phyloP scores from a whole-genome alignment of 2,797 vertebrate genomes.

The Zenarchopterus dispar region DNA sequence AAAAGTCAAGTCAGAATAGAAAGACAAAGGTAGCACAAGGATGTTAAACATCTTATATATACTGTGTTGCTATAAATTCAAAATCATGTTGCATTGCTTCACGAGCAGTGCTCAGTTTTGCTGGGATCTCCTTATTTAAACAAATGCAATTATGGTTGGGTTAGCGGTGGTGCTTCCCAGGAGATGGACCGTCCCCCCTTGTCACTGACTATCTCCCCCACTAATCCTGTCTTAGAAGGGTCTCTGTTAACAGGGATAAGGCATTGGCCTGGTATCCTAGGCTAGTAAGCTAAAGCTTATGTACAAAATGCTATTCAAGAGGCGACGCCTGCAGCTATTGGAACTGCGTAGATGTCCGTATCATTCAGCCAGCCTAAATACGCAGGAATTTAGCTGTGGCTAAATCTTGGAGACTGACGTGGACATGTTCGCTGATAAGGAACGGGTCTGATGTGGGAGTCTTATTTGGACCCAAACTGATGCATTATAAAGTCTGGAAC shows the following conservation, averaged over 20 bases:
- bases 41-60: conserved; percentile 36
- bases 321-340: conserved; percentile 88
- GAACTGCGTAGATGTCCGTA: conserved; percentile 81
- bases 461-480: conserved; percentile 83
- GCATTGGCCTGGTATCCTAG: conserved; percentile 86
- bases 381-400: conserved; percentile 82
- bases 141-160: conserved; percentile 86
- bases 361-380: conserved; percentile 84
- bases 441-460: conserved; percentile 64
- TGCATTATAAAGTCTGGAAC: conserved; percentile 77
- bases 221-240: conserved; percentile 97
- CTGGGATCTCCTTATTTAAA: conserved; percentile 85
- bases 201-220: conserved; percentile 89
- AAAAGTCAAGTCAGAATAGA: conserved; percentile 12
- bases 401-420: conserved; percentile 83
- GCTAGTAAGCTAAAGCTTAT: conserved; percentile 88
- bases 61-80: conserved; percentile 45
- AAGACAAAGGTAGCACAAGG: conserved; percentile 21
- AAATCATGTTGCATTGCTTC: conserved; percentile 52
- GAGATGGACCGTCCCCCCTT: conserved; percentile 91
- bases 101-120: conserved; percentile 65
- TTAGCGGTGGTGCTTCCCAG: conserved; percentile 82
- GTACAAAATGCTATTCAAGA: conserved; percentile 87
- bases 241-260: conserved; percentile 98
- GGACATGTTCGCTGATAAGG: conserved; percentile 83